phyloP scores from a whole-genome alignment of 2,113 vertebrate species.

The Vulpes lagopus region DNA sequence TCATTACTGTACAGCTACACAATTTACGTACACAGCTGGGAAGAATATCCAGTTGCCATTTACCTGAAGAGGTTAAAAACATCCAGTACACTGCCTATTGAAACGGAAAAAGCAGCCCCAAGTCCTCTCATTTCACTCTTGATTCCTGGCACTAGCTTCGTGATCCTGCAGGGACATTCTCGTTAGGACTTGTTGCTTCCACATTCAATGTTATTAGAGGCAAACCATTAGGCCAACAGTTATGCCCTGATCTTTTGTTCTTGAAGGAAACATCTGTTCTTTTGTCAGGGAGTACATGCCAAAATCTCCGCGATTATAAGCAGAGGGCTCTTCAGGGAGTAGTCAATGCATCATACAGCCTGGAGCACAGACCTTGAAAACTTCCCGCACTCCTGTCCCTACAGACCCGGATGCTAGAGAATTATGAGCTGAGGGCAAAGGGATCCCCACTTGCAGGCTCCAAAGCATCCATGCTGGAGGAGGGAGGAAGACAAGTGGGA shows the following conservation, averaged over 20 bases:
- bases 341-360: neutral
- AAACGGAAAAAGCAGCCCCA: neutral
- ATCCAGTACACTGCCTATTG: neutral
- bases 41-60: neutral
- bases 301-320: constrained; percentile 41
- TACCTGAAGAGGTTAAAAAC: neutral
- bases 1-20: neutral
- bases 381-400: neutral
- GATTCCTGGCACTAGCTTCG: constrained; percentile 2
- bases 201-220: constrained; percentile 41
- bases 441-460: accelerated
- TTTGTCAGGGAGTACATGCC: constrained; percentile 62
- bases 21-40: neutral
- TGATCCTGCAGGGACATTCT: constrained; percentile 47
- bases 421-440: neutral
- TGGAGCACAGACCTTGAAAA: constrained; percentile 52
- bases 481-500: neutral
- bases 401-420: neutral
- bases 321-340: constrained; percentile 41
- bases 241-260: constrained; percentile 70
- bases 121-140: neutral
- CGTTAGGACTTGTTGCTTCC: constrained; percentile 68
- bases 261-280: constrained; percentile 81
- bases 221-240: constrained; percentile 60
- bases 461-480: neutral